phyloP scores from a whole-genome alignment of 2,113 vertebrate species.

The Brachionichthys hirsutus region DNA sequence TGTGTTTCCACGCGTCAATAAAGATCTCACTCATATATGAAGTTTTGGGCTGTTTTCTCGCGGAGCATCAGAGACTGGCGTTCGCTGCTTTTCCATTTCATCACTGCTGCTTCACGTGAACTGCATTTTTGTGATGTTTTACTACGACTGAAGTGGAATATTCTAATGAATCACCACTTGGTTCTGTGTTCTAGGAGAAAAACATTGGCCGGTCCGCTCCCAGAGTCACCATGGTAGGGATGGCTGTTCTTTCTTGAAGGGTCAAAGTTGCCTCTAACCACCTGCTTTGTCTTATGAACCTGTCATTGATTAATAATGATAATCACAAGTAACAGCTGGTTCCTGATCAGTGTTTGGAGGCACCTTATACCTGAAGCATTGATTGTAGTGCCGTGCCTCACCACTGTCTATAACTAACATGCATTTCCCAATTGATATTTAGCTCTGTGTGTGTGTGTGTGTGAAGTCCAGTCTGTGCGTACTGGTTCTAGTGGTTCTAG shows the following conservation, averaged over 20 bases:
- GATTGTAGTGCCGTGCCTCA: slow-evolving; percentile 63
- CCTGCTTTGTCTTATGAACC: slow-evolving; percentile 20
- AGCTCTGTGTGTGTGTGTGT: slow-evolving; percentile 54
- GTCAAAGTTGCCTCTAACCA: slow-evolving; percentile 66
- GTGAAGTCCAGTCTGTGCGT: slow-evolving; percentile 49
- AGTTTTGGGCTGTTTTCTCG: neutral
- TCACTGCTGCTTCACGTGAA: slow-evolving; percentile 8
- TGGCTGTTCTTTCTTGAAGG: slow-evolving; percentile 67
- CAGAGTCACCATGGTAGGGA: slow-evolving; percentile 84
- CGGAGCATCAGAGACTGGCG: neutral
- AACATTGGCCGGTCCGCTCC: slow-evolving; percentile 79
- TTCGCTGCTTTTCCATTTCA: slow-evolving; percentile 14
- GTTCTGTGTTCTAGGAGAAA: slow-evolving; percentile 82
- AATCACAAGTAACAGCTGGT: slow-evolving; percentile 5
- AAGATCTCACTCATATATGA: neutral
- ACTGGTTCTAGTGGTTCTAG: slow-evolving; percentile 16
- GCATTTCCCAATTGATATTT: slow-evolving; percentile 39
- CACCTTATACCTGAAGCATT: slow-evolving; percentile 62
- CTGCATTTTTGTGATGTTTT: slow-evolving; percentile 11
- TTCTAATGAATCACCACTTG: slow-evolving; percentile 56
- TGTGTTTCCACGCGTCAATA: slow-evolving; percentile 6
- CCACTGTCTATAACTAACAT: slow-evolving; percentile 48
- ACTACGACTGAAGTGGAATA: neutral
- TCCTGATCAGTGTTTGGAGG: slow-evolving; percentile 58
- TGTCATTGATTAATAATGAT: slow-evolving; percentile 1